Conservation (phyloP, 2,888 invertebrate species). For the Aleiodes leptofemur region DNA sequence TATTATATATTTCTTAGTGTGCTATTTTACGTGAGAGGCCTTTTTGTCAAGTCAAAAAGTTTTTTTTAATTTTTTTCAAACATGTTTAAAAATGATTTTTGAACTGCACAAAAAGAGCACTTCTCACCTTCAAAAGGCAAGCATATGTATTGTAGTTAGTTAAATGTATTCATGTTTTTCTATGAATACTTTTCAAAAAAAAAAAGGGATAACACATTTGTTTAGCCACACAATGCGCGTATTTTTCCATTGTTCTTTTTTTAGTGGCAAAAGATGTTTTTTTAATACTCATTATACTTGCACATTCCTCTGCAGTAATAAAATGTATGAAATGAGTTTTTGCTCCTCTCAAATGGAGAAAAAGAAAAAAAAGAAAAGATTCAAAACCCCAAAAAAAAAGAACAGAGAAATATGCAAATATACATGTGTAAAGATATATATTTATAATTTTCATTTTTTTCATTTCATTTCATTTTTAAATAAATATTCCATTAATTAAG, state of each 20-base stretch:
- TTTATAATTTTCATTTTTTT: slow-evolving; percentile 36
- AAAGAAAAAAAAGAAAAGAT: neutral
- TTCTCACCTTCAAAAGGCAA: slow-evolving; percentile 40
- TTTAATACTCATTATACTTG: slow-evolving; percentile 52
- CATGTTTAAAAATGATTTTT: neutral
- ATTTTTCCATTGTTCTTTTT: neutral
- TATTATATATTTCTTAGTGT: slow-evolving; percentile 32
- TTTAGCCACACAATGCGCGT: slow-evolving; percentile 19
- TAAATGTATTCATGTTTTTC: slow-evolving; percentile 17
- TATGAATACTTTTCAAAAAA: slow-evolving; percentile 2
- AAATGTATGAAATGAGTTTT: slow-evolving; percentile 18
- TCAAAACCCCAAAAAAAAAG: neutral
- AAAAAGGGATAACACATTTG: slow-evolving; percentile 17
- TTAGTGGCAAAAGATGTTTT: slow-evolving; percentile 43
- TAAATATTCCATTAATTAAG: slow-evolving; percentile 25
- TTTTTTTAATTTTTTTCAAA: no score
- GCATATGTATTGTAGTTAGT: slow-evolving; percentile 38
- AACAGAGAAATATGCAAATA: slow-evolving; percentile 45
- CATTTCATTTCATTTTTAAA: slow-evolving; percentile 30
- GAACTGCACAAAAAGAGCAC: slow-evolving; percentile 25
- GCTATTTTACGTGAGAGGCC: slow-evolving; percentile 23
- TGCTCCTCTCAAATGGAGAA: slow-evolving; percentile 46
- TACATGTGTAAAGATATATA: slow-evolving; percentile 21
- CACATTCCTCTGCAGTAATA: slow-evolving; percentile 15
- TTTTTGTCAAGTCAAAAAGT: neutral